Conservation (phyloP, 1,140 invertebrate genomes). For the Polyergus mexicanus region DNA sequence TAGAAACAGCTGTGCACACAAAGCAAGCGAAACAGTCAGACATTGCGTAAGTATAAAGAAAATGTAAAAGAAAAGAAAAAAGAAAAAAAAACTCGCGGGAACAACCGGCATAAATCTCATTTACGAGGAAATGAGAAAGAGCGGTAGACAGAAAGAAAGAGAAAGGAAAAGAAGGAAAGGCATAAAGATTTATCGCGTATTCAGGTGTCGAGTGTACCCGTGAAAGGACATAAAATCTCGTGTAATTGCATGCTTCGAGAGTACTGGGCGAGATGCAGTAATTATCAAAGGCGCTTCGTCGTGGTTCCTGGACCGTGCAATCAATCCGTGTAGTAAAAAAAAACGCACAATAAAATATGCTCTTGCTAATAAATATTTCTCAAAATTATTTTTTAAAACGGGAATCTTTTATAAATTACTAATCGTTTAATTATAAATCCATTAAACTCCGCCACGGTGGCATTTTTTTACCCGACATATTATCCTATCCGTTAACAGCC, state of each 20-base stretch:
- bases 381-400: background rate
- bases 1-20: background rate
- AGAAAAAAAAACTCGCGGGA: slow-evolving; percentile 11
- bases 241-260: slow-evolving; percentile 44
- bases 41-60: background rate
- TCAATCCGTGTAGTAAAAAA: background rate
- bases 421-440: background rate
- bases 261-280: background rate
- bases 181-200: slow-evolving; percentile 55
- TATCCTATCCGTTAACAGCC: slow-evolving; percentile 2
- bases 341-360: background rate
- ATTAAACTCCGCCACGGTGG: background rate
- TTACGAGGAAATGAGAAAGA: slow-evolving; percentile 43
- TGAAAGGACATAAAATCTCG: slow-evolving; percentile 50
- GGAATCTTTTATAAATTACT: background rate
- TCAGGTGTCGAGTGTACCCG: slow-evolving; percentile 17
- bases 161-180: background rate
- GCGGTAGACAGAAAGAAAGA: background rate
- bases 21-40: background rate
- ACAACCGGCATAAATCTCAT: slow-evolving; percentile 47
- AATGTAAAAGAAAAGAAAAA: no score
- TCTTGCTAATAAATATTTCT: slow-evolving; percentile 18
- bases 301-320: background rate
- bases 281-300: slow-evolving; percentile 29
- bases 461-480: background rate